Evolutionary conservation across 2,888 invertebrate genomes (phyloP), one percentile per base, ranked within the genome.

Genomic region (Axea sp.): DNA sequence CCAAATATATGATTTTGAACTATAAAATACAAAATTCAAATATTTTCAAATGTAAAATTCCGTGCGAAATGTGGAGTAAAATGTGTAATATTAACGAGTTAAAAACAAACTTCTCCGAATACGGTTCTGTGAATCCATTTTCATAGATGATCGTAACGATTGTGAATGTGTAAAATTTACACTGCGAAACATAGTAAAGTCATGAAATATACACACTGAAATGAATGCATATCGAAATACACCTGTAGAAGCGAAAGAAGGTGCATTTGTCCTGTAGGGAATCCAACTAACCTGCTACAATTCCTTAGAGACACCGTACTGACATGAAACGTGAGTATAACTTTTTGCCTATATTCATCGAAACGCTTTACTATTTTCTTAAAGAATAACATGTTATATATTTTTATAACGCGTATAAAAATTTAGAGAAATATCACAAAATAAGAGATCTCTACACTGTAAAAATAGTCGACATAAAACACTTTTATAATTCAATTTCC

Each of bases 211-310:
- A 45, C 41, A 35, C 43, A 26, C 33, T 43, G 43, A 55, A 68
- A 55, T 41, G 57, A 59, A 3, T 3, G 39, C 35, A 53, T 43
- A 26, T 71, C 49, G 49, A 47, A 39, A 28, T 26, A 7, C 55
- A 37, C 3, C 11, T 26, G 8, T 11, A 15, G 17, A 35, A 11
- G 37, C 26, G 43, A 43, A 43, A 7, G 37, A 51, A 45, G 19
- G 3, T 30, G 47, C 49, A 60, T 22, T 22, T 65, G 64, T 65
- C 53, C 65, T 59, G 59, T 12, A 11, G 8, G 17, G 19, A 65
- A 28, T 43, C 30, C 55, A 37, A 57, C 57, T 72, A 45, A 64
- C 64, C 51, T 41, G 53, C 60, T 65, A 59, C 72, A 72, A 72
- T 72, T 72, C 72, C 72, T 43, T 15, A 1, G 72, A 53, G 72